Conservation (phyloP, 1,140 invertebrate species). For the Coelopa frigida region DNA sequence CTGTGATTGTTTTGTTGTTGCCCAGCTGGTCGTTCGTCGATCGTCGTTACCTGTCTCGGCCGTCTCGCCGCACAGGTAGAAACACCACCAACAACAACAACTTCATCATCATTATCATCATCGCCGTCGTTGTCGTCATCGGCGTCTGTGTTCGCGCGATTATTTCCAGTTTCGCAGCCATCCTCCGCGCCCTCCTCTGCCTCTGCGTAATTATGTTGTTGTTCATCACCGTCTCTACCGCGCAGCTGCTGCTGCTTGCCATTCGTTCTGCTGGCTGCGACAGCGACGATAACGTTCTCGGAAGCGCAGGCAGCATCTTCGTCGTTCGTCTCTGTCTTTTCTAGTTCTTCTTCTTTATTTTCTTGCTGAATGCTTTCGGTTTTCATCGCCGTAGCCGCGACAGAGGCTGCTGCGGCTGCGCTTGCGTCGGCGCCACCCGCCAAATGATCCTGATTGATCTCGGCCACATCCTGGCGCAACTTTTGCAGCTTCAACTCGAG, state of each 20-base stretch:
- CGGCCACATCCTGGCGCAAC: constrained; percentile 33
- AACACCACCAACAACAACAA: background rate
- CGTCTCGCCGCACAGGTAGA: background rate
- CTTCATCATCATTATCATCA: background rate
- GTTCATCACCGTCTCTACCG: no score
- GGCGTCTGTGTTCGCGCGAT: no score
- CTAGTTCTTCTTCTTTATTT: background rate
- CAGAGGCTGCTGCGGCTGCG: background rate
- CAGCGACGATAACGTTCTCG: no score
- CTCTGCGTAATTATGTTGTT: no score
- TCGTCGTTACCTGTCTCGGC: constrained; percentile 1
- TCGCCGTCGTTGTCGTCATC: background rate
- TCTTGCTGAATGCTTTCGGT: no score
- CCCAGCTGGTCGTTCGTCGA: background rate
- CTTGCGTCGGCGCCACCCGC: background rate
- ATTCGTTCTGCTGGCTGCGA: no score
- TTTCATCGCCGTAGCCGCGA: background rate
- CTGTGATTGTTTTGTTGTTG: background rate
- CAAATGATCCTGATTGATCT: constrained; percentile 42
- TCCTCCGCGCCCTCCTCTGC: no score
- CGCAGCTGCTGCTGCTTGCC: no score
- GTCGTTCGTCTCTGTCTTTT: background rate
- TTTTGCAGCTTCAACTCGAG: constrained; percentile 36
- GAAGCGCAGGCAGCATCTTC: background rate
- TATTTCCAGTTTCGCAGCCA: no score